These are phyloP conservation scores for Sus cebifrons DNA, from an alignment of 2,797 vertebrate species.

Conservation along the genomic window DNA sequence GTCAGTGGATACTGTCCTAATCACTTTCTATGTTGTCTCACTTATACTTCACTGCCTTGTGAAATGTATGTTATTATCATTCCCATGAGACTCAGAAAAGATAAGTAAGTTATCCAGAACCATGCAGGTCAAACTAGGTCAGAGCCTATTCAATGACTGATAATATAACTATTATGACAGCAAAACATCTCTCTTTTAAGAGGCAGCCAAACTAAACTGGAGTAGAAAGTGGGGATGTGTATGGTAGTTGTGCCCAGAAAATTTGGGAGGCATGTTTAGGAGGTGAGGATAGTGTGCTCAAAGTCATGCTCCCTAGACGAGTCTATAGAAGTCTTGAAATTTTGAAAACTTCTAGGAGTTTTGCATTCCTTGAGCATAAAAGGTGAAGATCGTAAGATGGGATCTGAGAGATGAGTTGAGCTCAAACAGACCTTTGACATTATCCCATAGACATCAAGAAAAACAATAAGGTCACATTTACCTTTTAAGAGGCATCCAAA, in stretches of 20 bases:
- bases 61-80: background rate
- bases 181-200: background rate
- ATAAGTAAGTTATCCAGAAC: constrained; percentile 3
- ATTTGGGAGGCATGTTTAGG: background rate
- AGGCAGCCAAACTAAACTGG: background rate
- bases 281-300: background rate
- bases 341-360: constrained; percentile 13
- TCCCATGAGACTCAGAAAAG: background rate
- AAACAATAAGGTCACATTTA: background rate
- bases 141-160: background rate
- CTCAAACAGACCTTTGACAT: background rate
- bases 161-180: background rate
- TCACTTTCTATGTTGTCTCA: background rate
- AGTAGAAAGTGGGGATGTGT: background rate
- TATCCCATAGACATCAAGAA: background rate
- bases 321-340: background rate
- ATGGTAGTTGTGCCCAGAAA: background rate
- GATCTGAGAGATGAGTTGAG: background rate
- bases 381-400: background rate
- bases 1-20: background rate
- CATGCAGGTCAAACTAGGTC: constrained; percentile 1
- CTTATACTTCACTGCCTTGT: background rate
- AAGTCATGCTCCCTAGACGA: background rate
- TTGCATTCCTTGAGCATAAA: background rate
- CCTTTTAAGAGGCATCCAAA: background rate